These are phyloP conservation scores for Teleopsis dalmanni DNA, from an alignment of 1,140 invertebrate genomes.

Conservation along the genomic window DNA sequence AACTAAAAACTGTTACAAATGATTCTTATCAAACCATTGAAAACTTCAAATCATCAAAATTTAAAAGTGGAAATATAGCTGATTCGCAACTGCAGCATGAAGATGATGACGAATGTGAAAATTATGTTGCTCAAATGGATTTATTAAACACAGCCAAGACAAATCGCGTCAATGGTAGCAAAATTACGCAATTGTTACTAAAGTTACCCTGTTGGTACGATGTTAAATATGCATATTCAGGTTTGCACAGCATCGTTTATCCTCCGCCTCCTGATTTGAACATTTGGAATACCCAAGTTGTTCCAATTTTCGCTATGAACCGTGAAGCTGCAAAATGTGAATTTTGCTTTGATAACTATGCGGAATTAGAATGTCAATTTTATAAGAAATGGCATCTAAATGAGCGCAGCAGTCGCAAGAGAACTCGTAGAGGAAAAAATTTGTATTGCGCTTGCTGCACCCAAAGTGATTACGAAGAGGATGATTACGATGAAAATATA, in stretches of 20 bases:
- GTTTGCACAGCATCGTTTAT: conserved; percentile 56
- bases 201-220: conserved; percentile 41
- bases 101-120: conserved; percentile 14
- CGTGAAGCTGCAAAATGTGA: conserved; percentile 44
- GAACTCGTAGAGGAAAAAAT: conserved; percentile 45
- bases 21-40: too few relatives aligned
- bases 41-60: too few relatives aligned
- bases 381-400: conserved; percentile 45
- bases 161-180: conserved; percentile 9
- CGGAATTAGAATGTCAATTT: conserved; percentile 49
- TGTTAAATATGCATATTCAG: conserved; percentile 53
- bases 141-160: conserved; percentile 21
- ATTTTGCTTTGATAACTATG: conserved; percentile 50
- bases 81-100: conserved; percentile 11
- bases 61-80: too few relatives aligned
- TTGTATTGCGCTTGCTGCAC: conserved; percentile 52
- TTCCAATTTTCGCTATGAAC: conserved; percentile 41
- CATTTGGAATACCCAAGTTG: conserved; percentile 36
- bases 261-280: conserved; percentile 46
- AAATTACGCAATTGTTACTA: conserved; percentile 15
- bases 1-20: too few relatives aligned
- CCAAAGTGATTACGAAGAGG: conserved; percentile 45
- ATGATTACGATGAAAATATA: conserved; percentile 44
- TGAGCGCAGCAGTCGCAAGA: conserved; percentile 42
- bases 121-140: conserved; percentile 31